Conservation (phyloP, 2,888 invertebrate genomes). For the Drosophila borealis region DNA sequence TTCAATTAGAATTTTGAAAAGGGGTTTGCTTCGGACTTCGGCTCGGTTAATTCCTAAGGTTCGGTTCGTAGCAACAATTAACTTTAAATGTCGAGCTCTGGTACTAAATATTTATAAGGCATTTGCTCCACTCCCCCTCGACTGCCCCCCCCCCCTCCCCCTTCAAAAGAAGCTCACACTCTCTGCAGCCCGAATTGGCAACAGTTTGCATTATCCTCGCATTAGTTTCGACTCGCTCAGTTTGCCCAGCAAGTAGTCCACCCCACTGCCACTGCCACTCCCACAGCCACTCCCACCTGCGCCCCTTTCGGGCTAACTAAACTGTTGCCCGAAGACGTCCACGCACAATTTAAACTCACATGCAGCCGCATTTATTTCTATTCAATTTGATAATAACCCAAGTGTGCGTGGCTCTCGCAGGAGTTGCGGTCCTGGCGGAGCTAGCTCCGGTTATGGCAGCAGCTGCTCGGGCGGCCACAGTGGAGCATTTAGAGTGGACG, state of each 20-base stretch:
- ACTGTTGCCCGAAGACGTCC: not conserved
- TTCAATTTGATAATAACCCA: conserved; percentile 78
- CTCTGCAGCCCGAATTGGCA: too few species aligned
- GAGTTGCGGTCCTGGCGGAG: conserved; percentile 44
- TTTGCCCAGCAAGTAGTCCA: not conserved
- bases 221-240: not conserved
- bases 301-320: not conserved
- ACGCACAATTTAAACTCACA: conserved; percentile 68
- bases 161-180: not conserved
- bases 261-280: not conserved
- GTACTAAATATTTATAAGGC: not conserved
- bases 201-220: not conserved
- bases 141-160: not conserved
- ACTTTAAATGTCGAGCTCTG: too few species aligned
- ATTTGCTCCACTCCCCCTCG: not conserved
- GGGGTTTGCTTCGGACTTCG: too few species aligned
- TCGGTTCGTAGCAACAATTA: too few species aligned
- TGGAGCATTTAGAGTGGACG: conserved; percentile 81
- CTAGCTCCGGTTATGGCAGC: conserved; percentile 36
- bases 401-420: conserved; percentile 55
- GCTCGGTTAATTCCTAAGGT: too few species aligned
- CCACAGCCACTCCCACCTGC: not conserved
- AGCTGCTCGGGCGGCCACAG: conserved; percentile 68
- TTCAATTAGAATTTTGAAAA: too few species aligned
- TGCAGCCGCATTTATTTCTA: conserved; percentile 78